Evolutionary conservation across 2,113 vertebrate genomes (phyloP), one percentile per base, ranked within the genome.

Genomic region (Scartelaos histophorus): DNA sequence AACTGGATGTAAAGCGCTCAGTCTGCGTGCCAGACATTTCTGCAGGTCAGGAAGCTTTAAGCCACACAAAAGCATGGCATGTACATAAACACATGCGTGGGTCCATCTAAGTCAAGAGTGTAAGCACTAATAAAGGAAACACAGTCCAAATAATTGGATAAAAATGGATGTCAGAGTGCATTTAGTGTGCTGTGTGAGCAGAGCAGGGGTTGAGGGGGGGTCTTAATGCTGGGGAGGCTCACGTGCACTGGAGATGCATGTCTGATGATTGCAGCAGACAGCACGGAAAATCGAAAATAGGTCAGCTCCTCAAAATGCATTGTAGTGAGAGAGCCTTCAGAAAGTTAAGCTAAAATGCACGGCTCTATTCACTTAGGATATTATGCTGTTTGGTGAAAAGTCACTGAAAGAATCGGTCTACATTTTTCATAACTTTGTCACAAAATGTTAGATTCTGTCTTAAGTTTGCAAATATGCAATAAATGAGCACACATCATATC

Each of bases 201-300:
- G 71, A 51, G 56, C 51, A 57, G 25, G 57, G 73, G 61, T 54
- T 49, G 57, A 13, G 67, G 2, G 46, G 13, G 60, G 69, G 79
- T 79, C 69, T 83, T 75, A 84, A 83, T 79, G 74, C 83, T 85
- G 72, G 80, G 69, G 75, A 72, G 54, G 80, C 76, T 81, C 80
- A 86, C 43, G 70, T 88, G 82, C 80, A 62, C 73, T 75, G 81
- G 82, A 90, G 88, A 86, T 87, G 85, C 83, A 86, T 76, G 86
- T 85, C 82, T 88, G 88, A 84, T 89, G 89, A 89, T 88, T 81
- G 81, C 82, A 84, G 84, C 82, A 90, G 90, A 91, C 90, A 89
- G 85, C 73, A 88, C 53, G 83, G 86, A 92, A 92, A 92, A 88
- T 81, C 67, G 67, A 87, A 93, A 93, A 92, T 90, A 91, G 92